Base-by-base conservation (phyloP, 2,797 vertebrate genomes). In the Nyctalus aviator region DNA sequence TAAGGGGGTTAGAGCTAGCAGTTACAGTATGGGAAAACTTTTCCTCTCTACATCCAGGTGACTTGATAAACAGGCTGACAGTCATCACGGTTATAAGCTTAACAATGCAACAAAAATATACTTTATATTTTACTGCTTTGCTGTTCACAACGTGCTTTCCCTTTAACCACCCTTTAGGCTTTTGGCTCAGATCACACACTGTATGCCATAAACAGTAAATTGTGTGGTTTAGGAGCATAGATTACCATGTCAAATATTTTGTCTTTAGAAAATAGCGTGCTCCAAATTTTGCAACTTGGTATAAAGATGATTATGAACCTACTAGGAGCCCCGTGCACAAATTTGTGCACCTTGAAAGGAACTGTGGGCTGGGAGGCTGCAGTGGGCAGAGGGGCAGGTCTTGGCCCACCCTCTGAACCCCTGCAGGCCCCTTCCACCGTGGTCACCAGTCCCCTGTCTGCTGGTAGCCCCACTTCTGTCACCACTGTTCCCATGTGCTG, bases 251-350 rank as follows among this genome's bases (percentile, higher is more conserved):
- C 25, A 92, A 77, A n/a, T 91, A 86, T 41, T 82, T 71, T 76
- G 5, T 46, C 53, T 89, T 89, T 50, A 48, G 75, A 85, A 93
- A 90, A 69, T 11, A 75, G 15, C 23, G 53, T 18, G 21, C n/a
- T 84, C 50, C 50, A 71, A 88, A 85, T 44, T 75, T 75, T 92
- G 72, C 25, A 78, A 83, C 32, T 88, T 91, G 46, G 9, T 48
- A 57, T 82, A 83, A 91, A 75, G 32, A 30, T 53, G 66, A 83
- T 32, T 71, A 23, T 48, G 77, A 77, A 14, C 11, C 20, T 53
- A 71, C 27, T 1, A 62, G 27, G 27, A 27, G 59, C 59, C 12
- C 25, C 5, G 6, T 14, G 27, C 59, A 62, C 25, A 62, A 30
- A 62, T 62, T 62, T 3, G 27, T 30, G 59, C 27, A 62, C 59